phyloP scores from a whole-genome alignment of 1,140 invertebrate genomes.

The Orius insidiosus region DNA sequence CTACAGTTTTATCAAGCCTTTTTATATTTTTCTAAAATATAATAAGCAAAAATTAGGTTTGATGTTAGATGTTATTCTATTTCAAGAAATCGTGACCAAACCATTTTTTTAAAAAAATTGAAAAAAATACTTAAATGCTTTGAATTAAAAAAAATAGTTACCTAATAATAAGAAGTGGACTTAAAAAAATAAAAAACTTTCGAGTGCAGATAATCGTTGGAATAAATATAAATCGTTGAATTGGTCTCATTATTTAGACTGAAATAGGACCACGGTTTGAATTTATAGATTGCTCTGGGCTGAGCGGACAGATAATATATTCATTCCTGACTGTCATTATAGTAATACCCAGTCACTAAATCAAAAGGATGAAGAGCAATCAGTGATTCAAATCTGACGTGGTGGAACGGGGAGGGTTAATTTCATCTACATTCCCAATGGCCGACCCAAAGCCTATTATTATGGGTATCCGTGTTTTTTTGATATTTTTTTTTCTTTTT shows the following conservation, averaged over 20 bases:
- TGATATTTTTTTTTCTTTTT: slow-evolving; percentile 1
- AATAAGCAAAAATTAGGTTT: too few relatives aligned
- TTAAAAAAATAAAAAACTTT: too few relatives aligned
- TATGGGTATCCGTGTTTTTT: background rate
- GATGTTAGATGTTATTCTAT: too few relatives aligned
- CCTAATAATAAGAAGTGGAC: too few relatives aligned
- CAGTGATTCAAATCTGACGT: slow-evolving; percentile 9
- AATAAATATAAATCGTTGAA: slow-evolving; percentile 4
- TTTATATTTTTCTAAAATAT: too few relatives aligned
- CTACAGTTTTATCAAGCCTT: too few relatives aligned
- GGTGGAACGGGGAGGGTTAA: slow-evolving; percentile 1
- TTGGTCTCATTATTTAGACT: background rate
- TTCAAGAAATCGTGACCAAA: too few relatives aligned
- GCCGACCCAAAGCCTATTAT: slow-evolving; percentile 5
- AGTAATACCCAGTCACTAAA: slow-evolving; percentile 2
- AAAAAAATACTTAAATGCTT: too few relatives aligned
- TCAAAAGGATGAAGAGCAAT: slow-evolving; percentile 7
- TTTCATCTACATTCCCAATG: slow-evolving; percentile 8
- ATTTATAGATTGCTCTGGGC: slow-evolving; percentile 6
- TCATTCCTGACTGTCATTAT: slow-evolving; percentile 6
- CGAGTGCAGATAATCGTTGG: too few relatives aligned
- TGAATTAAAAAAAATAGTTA: too few relatives aligned
- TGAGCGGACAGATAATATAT: slow-evolving; percentile 2
- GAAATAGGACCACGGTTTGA: background rate
- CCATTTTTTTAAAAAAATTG: too few relatives aligned